Evolutionary conservation across 2,113 vertebrate species (phyloP).

Genomic region (Taxidea taxus): DNA sequence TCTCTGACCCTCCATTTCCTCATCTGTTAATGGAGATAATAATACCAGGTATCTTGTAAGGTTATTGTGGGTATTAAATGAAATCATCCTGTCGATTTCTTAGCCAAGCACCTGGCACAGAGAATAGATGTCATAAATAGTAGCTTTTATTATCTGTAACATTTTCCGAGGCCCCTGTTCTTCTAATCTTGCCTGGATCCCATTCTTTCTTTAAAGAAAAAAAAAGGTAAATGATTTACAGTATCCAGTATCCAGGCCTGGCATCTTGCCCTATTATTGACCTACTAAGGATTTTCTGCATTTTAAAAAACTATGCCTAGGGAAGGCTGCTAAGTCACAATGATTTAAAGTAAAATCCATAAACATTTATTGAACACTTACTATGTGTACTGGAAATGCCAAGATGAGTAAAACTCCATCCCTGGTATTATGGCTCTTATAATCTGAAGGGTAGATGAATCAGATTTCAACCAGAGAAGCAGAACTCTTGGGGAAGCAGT

Average conservation of each 20-base stretch:
- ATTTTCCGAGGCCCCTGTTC: neutral
- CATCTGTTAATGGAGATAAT: neutral
- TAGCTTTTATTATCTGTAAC: neutral
- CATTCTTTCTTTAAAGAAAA: conserved; percentile 1
- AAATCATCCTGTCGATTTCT: neutral
- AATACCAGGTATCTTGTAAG: neutral
- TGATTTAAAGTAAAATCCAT: neutral
- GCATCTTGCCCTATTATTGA: neutral
- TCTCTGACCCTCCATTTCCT: neutral
- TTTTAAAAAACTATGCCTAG: neutral
- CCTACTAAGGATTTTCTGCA: neutral
- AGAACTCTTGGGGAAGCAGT: neutral
- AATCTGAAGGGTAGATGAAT: neutral
- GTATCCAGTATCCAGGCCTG: neutral
- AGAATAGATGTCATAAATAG: neutral
- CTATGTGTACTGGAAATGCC: neutral
- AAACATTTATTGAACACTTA: neutral
- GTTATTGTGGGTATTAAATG: neutral
- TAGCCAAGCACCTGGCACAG: neutral
- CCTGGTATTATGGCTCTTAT: neutral
- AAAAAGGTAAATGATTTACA: neutral
- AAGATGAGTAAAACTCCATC: neutral
- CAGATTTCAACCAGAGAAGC: neutral
- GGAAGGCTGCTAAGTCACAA: neutral
- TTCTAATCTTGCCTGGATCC: neutral